phyloP scores from a whole-genome alignment of 1,140 invertebrate genomes.

The Halyomorpha halys region DNA sequence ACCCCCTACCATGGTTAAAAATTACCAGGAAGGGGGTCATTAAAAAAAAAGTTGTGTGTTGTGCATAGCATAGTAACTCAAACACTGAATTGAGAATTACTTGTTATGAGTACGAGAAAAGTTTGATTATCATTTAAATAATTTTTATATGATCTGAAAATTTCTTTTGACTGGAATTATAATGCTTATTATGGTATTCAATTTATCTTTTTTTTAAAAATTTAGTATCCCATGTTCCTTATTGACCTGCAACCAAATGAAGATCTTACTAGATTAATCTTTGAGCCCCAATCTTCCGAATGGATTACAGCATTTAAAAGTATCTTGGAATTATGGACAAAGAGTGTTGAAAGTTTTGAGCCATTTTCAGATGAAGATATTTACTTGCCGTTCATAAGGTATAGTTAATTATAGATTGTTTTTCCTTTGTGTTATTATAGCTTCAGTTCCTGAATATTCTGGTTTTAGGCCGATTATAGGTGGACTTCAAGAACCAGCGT shows the following conservation, averaged over 20 bases:
- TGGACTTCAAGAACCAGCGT: neutral
- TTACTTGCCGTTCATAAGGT: neutral
- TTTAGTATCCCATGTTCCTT: constrained; percentile 1
- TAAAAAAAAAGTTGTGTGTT: too few relatives aligned
- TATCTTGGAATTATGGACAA: neutral
- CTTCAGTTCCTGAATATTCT: neutral
- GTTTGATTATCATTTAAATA: too few relatives aligned
- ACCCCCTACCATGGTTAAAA: too few relatives aligned
- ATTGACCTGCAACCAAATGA: neutral
- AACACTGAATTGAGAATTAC: too few relatives aligned
- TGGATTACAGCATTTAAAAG: neutral
- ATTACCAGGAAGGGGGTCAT: too few relatives aligned
- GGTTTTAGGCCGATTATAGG: neutral
- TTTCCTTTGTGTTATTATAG: neutral
- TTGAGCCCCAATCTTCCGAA: neutral
- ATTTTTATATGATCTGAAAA: too few relatives aligned
- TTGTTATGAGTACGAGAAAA: too few relatives aligned
- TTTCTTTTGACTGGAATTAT: too few relatives aligned
- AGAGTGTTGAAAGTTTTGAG: neutral
- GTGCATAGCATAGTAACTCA: too few relatives aligned
- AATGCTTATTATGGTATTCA: too few relatives aligned
- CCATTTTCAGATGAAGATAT: neutral
- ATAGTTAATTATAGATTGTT: neutral
- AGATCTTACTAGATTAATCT: neutral
- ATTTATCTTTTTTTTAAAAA: too few relatives aligned